Evolutionary conservation across 2,113 vertebrate genomes (phyloP), one percentile per base, ranked within the genome.

Genomic region (Ammodytes dubius): DNA sequence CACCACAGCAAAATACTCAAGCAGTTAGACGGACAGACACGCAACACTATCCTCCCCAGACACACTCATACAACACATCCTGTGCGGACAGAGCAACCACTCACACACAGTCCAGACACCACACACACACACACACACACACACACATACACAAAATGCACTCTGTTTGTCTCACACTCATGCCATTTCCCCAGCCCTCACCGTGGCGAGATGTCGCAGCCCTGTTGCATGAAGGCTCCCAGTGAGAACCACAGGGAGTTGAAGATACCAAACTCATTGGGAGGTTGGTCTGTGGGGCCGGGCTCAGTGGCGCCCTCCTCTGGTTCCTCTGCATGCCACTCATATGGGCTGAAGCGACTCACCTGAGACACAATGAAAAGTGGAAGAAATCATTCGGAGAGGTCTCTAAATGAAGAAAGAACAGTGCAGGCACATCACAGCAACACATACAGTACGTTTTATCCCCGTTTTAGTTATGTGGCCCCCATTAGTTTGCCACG

Each of bases 211-310:
- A 99, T 99, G 95, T 99, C 98, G 82, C 98, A 99, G 95, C 98
- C 98, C 95, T 99, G 98, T 87, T 99, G 98, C 98, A 99, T 99
- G 93, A 99, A 99, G 74, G 98, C 98, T 90, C 98, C 98, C 93
- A 99, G 95, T 76, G 98, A 99, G 94, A 99, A 99, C 98, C 98
- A 99, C 81, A 99, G 96, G 83, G 98, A 99, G 96, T 99, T 99
- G 94, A 99, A 99, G 95, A 99, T 99, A 85, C 98, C 98, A 89
- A 99, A 99, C 84, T 99, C 98, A 52, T 99, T 99, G 87, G 98
- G 98, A 61, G 98, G 98, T 87, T 99, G 98, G 92, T 99, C 98
- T 7, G 96, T 96, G 72, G 97, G 97, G 56, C 92, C 92, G 63
- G 80, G 90, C 88, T 97, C 97, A 63, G 97, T 95, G 74, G 97